Conservation (phyloP, 2,888 invertebrate species). For the Coecobrya sp. region DNA sequence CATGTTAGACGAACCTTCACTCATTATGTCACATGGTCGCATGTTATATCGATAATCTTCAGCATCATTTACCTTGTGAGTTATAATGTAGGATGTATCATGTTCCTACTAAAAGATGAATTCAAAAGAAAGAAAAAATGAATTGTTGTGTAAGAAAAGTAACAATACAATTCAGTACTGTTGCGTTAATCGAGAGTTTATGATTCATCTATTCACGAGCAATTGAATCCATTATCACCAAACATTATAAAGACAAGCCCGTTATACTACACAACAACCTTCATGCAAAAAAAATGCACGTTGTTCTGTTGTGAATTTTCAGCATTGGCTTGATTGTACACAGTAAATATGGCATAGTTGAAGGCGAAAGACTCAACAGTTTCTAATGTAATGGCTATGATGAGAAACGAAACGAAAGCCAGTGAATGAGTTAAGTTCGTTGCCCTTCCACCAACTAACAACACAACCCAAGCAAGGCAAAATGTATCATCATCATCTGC, state of each 20-base stretch:
- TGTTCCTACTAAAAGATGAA: too few species aligned
- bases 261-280: neutral
- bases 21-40: too few species aligned
- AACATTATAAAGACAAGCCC: neutral
- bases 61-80: too few species aligned
- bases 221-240: neutral
- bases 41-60: too few species aligned
- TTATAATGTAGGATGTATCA: too few species aligned
- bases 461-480: constrained; percentile 46
- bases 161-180: neutral
- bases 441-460: constrained; percentile 73
- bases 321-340: neutral
- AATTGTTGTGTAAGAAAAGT: neutral
- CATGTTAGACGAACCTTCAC: too few species aligned
- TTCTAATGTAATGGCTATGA: constrained; percentile 49
- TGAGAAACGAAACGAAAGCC: constrained; percentile 76
- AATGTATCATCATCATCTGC: constrained; percentile 56
- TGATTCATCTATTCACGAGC: neutral
- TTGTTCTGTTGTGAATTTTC: constrained; percentile 19
- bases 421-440: constrained; percentile 76
- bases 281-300: constrained; percentile 46
- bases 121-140: neutral
- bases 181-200: neutral
- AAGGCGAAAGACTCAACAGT: neutral
- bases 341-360: neutral